Conservation (phyloP, 2,888 invertebrate species). For the Brachyptera putata region DNA sequence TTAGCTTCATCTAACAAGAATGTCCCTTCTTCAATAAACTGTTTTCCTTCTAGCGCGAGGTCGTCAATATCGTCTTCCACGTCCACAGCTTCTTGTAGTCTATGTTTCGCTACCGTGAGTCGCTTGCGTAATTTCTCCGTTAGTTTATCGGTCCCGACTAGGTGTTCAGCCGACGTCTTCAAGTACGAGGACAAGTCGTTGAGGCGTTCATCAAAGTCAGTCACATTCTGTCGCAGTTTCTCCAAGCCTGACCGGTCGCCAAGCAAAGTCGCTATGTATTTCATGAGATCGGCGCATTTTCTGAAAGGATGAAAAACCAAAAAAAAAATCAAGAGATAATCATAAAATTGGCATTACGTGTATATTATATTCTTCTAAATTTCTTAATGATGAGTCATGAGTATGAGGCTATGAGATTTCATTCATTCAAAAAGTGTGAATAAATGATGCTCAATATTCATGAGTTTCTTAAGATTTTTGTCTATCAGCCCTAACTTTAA, state of each 20-base stretch:
- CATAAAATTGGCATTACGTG: too few relatives aligned
- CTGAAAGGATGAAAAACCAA: conserved; percentile 10
- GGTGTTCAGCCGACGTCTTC: neutral
- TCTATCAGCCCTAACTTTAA: too few relatives aligned
- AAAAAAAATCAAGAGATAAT: too few relatives aligned
- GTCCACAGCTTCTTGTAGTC: neutral
- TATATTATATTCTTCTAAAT: too few relatives aligned
- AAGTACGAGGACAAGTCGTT: conserved; percentile 1
- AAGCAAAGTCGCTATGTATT: conserved; percentile 1
- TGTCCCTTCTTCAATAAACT: conserved; percentile 2
- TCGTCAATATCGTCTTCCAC: neutral
- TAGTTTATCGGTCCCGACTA: neutral
- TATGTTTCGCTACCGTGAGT: neutral
- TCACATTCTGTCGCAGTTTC: neutral
- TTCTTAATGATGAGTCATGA: too few relatives aligned
- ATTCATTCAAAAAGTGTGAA: too few relatives aligned
- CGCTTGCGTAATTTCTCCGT: neutral
- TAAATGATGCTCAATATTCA: too few relatives aligned
- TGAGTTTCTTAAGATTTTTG: too few relatives aligned
- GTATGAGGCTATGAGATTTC: too few relatives aligned
- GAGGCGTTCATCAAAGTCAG: conserved; percentile 6
- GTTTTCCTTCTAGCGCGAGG: neutral
- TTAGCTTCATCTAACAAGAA: conserved; percentile 35
- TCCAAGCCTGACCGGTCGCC: conserved; percentile 14
- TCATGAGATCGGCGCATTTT: conserved; percentile 21